These are phyloP conservation scores for Sylvietta virens DNA, from an alignment of 2,113 vertebrate genomes.

Conservation along the genomic window DNA sequence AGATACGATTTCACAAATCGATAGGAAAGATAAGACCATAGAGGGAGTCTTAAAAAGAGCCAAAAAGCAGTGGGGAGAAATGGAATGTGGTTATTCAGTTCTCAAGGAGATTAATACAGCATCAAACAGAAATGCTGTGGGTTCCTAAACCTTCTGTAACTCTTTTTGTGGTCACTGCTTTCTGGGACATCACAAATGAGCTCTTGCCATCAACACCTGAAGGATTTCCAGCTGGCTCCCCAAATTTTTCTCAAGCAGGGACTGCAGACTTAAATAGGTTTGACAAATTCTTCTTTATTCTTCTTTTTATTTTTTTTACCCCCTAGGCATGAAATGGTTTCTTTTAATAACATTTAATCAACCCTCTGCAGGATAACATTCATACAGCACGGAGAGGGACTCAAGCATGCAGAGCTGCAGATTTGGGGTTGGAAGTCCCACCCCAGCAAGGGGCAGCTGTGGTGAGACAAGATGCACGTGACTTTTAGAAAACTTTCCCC, in stretches of 20 bases:
- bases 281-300: neutral
- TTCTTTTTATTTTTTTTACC: neutral
- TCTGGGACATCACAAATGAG: neutral
- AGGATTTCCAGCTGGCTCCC: neutral
- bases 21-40: neutral
- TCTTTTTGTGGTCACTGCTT: neutral
- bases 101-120: neutral
- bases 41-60: neutral
- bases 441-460: neutral
- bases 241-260: neutral
- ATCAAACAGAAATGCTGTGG: neutral
- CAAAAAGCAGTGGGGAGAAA: neutral
- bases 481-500: neutral
- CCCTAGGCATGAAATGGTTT: neutral
- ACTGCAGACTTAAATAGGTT: neutral
- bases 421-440: neutral
- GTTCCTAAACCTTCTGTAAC: neutral
- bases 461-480: neutral
- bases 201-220: neutral
- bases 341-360: neutral
- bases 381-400: neutral
- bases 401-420: neutral
- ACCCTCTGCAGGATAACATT: neutral
- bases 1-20: neutral
- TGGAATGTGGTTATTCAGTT: neutral